These are phyloP conservation scores for Fabriciana adippe DNA, from an alignment of 2,888 invertebrate genomes.

Conservation along the genomic window DNA sequence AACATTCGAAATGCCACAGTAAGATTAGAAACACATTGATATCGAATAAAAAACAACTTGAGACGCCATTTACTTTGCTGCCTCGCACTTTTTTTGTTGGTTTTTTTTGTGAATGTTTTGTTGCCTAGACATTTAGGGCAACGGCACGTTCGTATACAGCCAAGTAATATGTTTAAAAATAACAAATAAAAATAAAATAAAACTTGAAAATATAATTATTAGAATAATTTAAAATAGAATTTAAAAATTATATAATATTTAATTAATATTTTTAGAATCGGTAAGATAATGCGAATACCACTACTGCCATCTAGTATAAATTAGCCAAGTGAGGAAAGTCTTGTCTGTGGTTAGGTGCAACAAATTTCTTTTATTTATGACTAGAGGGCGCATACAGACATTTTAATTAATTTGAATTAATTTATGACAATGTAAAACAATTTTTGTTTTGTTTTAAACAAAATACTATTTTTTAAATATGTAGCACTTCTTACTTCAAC, in stretches of 20 bases:
- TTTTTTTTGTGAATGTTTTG: slow-evolving; percentile 53
- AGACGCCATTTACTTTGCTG: slow-evolving; percentile 78
- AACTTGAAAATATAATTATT: background rate
- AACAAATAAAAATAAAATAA: slow-evolving; percentile 18
- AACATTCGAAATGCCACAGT: slow-evolving; percentile 52
- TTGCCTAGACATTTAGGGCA: slow-evolving; percentile 42
- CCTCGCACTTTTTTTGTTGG: slow-evolving; percentile 61
- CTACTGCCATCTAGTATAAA: slow-evolving; percentile 1
- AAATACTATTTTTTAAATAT: no score
- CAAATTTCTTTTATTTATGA: background rate
- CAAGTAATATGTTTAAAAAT: slow-evolving; percentile 21
- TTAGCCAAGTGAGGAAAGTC: background rate
- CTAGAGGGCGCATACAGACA: background rate
- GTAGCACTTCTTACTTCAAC: no score
- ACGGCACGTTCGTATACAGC: slow-evolving; percentile 32
- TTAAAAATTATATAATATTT: slow-evolving; percentile 12
- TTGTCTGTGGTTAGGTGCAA: slow-evolving; percentile 1
- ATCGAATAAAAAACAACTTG: slow-evolving; percentile 78
- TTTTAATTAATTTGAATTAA: no score
- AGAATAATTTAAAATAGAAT: background rate
- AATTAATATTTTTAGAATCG: no score
- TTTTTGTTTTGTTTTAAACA: no score
- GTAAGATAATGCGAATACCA: background rate
- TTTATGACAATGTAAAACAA: no score
- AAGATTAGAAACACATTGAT: slow-evolving; percentile 70